phyloP scores from a whole-genome alignment of 2,888 invertebrate genomes.

The Thera obeliscata region DNA sequence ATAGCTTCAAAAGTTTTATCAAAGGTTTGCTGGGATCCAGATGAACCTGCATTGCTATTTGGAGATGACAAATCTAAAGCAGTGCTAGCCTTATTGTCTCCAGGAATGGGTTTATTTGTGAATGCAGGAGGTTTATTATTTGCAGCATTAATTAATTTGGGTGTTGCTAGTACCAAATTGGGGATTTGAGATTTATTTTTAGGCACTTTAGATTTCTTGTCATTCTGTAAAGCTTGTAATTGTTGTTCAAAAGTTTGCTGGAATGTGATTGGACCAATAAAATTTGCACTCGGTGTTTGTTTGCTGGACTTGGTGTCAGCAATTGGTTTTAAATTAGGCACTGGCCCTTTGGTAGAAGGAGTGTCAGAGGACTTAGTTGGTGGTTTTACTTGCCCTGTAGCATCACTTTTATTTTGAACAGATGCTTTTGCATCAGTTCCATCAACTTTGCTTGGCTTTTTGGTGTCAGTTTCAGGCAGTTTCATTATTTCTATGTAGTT shows the following conservation, averaged over 20 bases:
- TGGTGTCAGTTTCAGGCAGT: conserved; percentile 80
- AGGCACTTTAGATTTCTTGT: conserved; percentile 73
- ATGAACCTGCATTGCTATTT: conserved; percentile 55
- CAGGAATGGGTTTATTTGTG: conserved; percentile 53
- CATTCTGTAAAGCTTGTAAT: conserved; percentile 70
- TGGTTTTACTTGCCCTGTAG: conserved; percentile 52
- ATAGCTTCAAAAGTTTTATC: conserved; percentile 79
- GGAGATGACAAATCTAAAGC: conserved; percentile 80
- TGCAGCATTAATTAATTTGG: conserved; percentile 69
- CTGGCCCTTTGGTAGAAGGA: conserved; percentile 73
- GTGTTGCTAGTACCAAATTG: conserved; percentile 74
- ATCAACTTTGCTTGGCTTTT: conserved; percentile 65
- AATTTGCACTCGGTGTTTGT: conserved; percentile 60
- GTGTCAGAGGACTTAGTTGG: conserved; percentile 62
- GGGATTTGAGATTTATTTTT: conserved; percentile 80
- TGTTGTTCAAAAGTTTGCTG: conserved; percentile 83
- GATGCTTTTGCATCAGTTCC: conserved; percentile 52
- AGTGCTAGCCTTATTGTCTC: conserved; percentile 67
- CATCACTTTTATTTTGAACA: conserved; percentile 56
- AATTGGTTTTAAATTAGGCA: conserved; percentile 81
- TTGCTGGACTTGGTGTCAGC: conserved; percentile 77
- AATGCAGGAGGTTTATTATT: conserved; percentile 68
- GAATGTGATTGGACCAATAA: conserved; percentile 75
- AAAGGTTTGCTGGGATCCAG: conserved; percentile 71
- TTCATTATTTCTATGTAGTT: conserved; percentile 87